Evolutionary conservation across 2,113 vertebrate species (phyloP).

Genomic region (Clinocottus analis): DNA sequence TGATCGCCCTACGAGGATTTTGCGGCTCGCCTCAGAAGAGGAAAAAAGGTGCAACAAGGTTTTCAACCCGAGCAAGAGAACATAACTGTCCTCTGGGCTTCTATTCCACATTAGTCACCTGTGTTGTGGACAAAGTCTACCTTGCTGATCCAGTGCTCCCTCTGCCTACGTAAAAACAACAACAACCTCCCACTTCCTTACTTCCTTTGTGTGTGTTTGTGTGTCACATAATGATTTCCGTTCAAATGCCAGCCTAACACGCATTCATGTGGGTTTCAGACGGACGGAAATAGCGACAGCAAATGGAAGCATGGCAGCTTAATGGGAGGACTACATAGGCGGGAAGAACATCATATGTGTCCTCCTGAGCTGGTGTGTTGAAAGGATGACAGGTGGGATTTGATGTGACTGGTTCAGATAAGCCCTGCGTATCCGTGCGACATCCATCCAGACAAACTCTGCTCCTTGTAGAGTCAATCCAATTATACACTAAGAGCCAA

Average conservation of each 20-base stretch:
- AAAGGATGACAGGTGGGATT: conserved; percentile 35
- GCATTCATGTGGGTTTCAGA: conserved; percentile 28
- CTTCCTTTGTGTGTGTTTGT: not conserved
- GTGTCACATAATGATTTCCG: conserved; percentile 30
- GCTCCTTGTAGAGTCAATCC: not conserved
- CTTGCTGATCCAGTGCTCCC: conserved; percentile 13
- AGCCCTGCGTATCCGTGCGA: not conserved
- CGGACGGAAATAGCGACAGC: conserved; percentile 43
- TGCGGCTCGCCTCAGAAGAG: conserved; percentile 8
- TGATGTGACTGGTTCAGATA: conserved; percentile 35
- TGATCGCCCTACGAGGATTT: conserved; percentile 47
- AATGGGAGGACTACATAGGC: conserved; percentile 33
- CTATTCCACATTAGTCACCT: conserved; percentile 63
- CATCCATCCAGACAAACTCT: conserved; percentile 12
- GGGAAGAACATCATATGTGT: conserved; percentile 42
- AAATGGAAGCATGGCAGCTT: conserved; percentile 53
- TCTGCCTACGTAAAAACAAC: not conserved
- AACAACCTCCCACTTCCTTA: not conserved
- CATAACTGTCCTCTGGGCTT: conserved; percentile 48
- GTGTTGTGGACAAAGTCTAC: conserved; percentile 44
- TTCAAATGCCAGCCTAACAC: conserved; percentile 36
- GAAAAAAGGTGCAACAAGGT: conserved; percentile 47
- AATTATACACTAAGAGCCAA: conserved; percentile 2
- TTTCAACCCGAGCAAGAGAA: conserved; percentile 47
- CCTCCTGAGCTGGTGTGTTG: conserved; percentile 18